Evolutionary conservation across 64 coral and sea anemone genomes (phyloP).

Genomic region (Montipora efflorescens): DNA sequence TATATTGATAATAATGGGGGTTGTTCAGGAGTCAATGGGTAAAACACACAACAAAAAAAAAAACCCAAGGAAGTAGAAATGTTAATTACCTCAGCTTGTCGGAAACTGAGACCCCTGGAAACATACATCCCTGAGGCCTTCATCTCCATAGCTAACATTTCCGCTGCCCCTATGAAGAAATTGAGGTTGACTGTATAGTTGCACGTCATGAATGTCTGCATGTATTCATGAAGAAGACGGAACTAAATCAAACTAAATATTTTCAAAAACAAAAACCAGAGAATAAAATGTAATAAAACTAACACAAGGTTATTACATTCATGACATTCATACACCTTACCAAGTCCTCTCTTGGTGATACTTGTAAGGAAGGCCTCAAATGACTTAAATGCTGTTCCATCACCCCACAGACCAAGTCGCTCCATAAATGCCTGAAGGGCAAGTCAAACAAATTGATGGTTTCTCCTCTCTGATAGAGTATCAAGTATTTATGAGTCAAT

Average conservation of each 20-base stretch:
- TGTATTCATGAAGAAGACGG: not conserved
- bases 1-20: too few species aligned
- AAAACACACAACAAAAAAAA: too few species aligned
- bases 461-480: too few species aligned
- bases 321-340: slow-evolving; percentile 48
- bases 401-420: slow-evolving; percentile 95
- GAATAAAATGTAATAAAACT: too few species aligned
- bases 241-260: too few species aligned
- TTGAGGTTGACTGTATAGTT: not conserved
- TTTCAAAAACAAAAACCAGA: not conserved
- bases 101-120: slow-evolving; percentile 93
- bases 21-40: too few species aligned
- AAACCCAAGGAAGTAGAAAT: too few species aligned
- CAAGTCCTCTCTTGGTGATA: slow-evolving; percentile 92
- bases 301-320: too few species aligned
- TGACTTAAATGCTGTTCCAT: slow-evolving; percentile 93
- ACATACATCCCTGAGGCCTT: slow-evolving; percentile 99
- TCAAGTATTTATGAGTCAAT: too few species aligned
- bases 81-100: slow-evolving; percentile 86
- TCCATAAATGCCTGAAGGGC: slow-evolving; percentile 96
- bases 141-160: slow-evolving; percentile 99
- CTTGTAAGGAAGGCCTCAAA: slow-evolving; percentile 91
- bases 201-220: too few species aligned
- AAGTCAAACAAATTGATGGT: not conserved
- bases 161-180: slow-evolving; percentile 79